Evolutionary conservation across 2,113 vertebrate genomes (phyloP).

Genomic region (Heliornis fulica): DNA sequence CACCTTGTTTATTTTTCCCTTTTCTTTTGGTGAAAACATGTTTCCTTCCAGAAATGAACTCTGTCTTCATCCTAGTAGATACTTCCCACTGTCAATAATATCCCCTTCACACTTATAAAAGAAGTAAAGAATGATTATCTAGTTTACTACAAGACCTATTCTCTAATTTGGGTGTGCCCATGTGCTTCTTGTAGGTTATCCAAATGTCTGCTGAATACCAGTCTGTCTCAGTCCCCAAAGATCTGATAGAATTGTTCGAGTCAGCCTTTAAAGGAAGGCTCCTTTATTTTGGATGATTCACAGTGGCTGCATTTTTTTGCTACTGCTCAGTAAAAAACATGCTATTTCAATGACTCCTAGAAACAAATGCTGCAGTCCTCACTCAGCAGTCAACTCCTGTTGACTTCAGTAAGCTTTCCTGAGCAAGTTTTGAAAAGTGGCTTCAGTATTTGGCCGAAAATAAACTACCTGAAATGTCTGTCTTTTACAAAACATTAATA

Average conservation of each 20-base stretch:
- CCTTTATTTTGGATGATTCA: slow-evolving; percentile 49
- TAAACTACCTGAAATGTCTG: not conserved
- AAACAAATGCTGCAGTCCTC: not conserved
- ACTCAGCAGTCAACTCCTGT: not conserved
- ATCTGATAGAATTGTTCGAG: slow-evolving; percentile 29
- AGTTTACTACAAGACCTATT: not conserved
- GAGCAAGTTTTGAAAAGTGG: not conserved
- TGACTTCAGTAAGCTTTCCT: not conserved
- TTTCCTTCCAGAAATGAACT: slow-evolving; percentile 31
- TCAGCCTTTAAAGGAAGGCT: slow-evolving; percentile 38
- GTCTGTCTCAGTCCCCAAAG: not conserved
- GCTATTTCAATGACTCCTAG: slow-evolving; percentile 39
- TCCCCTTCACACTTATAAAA: not conserved
- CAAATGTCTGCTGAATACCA: not conserved
- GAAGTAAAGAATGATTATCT: not conserved
- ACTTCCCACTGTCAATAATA: slow-evolving; percentile 8
- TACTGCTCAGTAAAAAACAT: slow-evolving; percentile 57
- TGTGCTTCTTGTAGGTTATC: not conserved
- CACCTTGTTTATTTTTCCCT: slow-evolving; percentile 6
- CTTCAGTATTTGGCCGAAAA: not conserved
- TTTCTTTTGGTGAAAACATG: slow-evolving; percentile 27
- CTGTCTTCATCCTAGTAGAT: not conserved
- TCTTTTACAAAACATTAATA: not conserved
- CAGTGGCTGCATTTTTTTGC: slow-evolving; percentile 40
- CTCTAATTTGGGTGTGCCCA: not conserved